phyloP scores from a whole-genome alignment of 2,888 invertebrate species.

The Tetragonisca angustula region DNA sequence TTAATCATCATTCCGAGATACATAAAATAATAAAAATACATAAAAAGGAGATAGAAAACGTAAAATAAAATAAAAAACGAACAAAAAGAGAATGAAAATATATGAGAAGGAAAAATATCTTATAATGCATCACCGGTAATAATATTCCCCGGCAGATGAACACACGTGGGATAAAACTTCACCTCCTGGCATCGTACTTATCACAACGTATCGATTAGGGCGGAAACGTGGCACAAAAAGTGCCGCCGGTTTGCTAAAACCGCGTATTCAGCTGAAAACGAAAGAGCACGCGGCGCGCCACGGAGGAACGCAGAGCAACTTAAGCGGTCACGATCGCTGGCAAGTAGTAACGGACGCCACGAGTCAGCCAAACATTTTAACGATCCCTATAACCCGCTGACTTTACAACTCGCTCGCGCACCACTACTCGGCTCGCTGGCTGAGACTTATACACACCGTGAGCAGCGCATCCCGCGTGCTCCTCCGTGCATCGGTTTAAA shows the following conservation, averaged over 20 bases:
- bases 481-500: constrained; percentile 10
- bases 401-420: constrained; percentile 37
- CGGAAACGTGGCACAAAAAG: not conserved
- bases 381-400: constrained; percentile 43
- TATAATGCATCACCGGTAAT: not conserved
- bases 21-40: too few relatives aligned
- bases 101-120: not conserved
- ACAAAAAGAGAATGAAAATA: too few relatives aligned
- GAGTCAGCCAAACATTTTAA: constrained; percentile 58
- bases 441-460: constrained; percentile 21
- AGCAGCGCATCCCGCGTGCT: constrained; percentile 15
- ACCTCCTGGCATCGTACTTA: not conserved
- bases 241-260: not conserved
- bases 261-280: constrained; percentile 6
- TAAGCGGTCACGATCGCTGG: constrained; percentile 36
- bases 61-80: too few relatives aligned
- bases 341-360: constrained; percentile 38
- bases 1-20: too few relatives aligned
- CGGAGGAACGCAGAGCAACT: not conserved
- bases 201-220: not conserved
- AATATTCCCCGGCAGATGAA: not conserved
- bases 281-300: not conserved
- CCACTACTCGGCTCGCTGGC: constrained; percentile 3
- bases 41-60: too few relatives aligned
- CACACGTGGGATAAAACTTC: not conserved